Conservation (phyloP, 2,888 invertebrate species). For the Macrosoma leucophasiata region DNA sequence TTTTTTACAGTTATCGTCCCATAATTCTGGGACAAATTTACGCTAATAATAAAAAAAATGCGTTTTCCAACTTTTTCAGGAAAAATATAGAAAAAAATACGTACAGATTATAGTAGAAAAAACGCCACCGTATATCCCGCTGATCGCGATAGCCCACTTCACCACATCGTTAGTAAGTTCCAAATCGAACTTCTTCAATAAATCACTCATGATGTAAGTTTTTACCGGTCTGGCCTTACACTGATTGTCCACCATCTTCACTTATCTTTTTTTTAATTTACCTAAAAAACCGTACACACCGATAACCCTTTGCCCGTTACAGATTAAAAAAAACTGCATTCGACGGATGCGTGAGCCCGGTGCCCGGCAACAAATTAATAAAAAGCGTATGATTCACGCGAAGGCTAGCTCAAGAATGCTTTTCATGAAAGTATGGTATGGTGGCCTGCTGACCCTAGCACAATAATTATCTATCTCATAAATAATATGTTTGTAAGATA, state of each 20-base stretch:
- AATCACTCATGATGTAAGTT: constrained; percentile 68
- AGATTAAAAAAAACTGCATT: constrained; percentile 38
- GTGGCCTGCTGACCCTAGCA: constrained; percentile 25
- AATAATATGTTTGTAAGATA: constrained; percentile 11
- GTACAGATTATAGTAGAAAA: constrained; percentile 61
- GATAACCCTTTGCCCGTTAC: constrained; percentile 56
- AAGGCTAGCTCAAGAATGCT: constrained; percentile 32
- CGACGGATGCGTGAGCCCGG: constrained; percentile 33
- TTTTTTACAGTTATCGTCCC: too few species aligned
- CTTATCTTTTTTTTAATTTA: constrained; percentile 32
- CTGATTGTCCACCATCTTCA: constrained; percentile 59
- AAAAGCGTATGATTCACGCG: constrained; percentile 27
- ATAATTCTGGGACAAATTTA: too few species aligned
- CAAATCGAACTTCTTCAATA: constrained; percentile 57
- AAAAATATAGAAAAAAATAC: constrained; percentile 33
- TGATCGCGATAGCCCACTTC: constrained; percentile 49
- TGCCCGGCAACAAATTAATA: too few species aligned
- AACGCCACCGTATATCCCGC: constrained; percentile 58
- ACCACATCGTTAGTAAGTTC: constrained; percentile 56
- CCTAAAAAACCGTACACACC: constrained; percentile 42
- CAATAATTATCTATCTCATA: constrained; percentile 22
- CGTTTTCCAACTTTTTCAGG: not conserved
- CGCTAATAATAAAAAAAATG: not conserved
- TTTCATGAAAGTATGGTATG: constrained; percentile 19
- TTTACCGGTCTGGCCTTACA: constrained; percentile 54